Conservation (phyloP, 2,888 invertebrate genomes). For the Polydesmus complanatus region DNA sequence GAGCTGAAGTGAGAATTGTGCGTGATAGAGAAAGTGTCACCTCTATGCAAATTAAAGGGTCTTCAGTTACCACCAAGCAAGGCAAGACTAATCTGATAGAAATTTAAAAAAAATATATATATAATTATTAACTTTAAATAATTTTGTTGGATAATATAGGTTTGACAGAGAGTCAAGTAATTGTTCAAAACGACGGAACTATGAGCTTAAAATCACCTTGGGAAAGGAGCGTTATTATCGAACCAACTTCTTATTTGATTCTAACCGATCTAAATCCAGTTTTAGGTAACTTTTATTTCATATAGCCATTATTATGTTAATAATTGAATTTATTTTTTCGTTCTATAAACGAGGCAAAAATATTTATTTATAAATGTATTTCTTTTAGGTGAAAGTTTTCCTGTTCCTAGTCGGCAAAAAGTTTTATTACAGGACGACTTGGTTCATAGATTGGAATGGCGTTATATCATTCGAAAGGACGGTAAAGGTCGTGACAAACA, state of each 20-base stretch:
- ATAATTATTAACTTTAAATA: neutral
- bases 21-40: constrained; percentile 34
- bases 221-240: constrained; percentile 76
- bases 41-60: constrained; percentile 70
- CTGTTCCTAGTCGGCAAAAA: constrained; percentile 76
- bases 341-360: neutral
- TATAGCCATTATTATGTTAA: neutral
- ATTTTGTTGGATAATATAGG: constrained; percentile 14
- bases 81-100: constrained; percentile 30
- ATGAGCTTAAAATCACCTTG: constrained; percentile 67
- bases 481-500: constrained; percentile 38
- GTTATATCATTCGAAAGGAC: constrained; percentile 71
- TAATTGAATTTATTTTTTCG: neutral
- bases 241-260: constrained; percentile 78
- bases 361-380: neutral
- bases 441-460: constrained; percentile 89
- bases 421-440: constrained; percentile 80
- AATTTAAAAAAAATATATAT: no score
- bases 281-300: constrained; percentile 35
- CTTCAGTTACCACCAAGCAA: constrained; percentile 63
- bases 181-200: constrained; percentile 49
- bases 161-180: constrained; percentile 20
- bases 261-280: constrained; percentile 75
- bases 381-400: constrained; percentile 57
- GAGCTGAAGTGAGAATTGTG: constrained; percentile 70